These are phyloP conservation scores for Halcyon senegalensis DNA, from an alignment of 2,113 vertebrate genomes.

Conservation along the genomic window DNA sequence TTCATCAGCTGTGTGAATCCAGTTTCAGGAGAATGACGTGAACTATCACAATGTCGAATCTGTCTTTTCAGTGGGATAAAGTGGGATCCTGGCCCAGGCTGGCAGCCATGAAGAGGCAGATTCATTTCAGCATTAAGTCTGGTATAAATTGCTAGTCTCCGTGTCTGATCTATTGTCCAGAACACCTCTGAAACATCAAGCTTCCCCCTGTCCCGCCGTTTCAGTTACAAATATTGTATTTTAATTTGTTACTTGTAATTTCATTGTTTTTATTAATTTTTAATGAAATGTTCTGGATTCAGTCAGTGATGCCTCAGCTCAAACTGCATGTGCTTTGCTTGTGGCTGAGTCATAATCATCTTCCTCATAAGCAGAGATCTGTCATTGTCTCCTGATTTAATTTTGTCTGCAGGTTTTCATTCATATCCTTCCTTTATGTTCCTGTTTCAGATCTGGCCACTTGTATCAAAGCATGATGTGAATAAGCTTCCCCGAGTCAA, in stretches of 20 bases:
- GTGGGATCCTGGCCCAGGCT: background rate
- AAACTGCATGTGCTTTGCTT: background rate
- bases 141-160: background rate
- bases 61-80: background rate
- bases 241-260: background rate
- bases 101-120: background rate
- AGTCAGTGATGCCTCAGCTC: background rate
- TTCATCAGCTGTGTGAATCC: background rate
- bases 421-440: background rate
- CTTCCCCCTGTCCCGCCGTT: background rate
- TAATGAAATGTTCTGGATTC: background rate
- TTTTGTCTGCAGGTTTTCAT: background rate
- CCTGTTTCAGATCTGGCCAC: background rate
- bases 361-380: background rate
- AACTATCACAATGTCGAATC: background rate
- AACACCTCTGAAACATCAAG: background rate
- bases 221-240: background rate
- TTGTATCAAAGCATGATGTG: background rate
- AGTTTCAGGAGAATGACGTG: background rate
- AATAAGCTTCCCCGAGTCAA: background rate
- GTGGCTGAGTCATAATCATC: slow-evolving; percentile 36
- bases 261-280: background rate
- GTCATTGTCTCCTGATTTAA: slow-evolving; percentile 38
- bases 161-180: background rate
- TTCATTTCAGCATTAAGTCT: background rate